Evolutionary conservation across 2,113 vertebrate genomes (phyloP).

Genomic region (Arothron firmamentum): DNA sequence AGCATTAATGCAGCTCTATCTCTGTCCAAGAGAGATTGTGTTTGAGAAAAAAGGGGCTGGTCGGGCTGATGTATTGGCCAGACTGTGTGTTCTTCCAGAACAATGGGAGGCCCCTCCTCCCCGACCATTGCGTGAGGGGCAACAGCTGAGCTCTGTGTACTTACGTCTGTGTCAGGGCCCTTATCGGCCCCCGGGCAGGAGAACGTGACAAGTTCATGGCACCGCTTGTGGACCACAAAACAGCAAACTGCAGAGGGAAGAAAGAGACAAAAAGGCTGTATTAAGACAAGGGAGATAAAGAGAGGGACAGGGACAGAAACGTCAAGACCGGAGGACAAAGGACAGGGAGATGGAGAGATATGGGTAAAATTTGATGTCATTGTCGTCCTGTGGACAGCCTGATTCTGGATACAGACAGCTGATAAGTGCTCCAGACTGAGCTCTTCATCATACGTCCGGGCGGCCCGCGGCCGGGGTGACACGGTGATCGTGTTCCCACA

Average conservation of each 20-base stretch:
- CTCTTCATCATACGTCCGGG: slow-evolving; percentile 47
- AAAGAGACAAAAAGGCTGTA: slow-evolving; percentile 32
- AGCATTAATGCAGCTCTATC: too few relatives aligned
- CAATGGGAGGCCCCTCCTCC: slow-evolving; percentile 17
- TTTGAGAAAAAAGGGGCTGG: neutral
- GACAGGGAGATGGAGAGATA: slow-evolving; percentile 15
- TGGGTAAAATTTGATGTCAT: slow-evolving; percentile 28
- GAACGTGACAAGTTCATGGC: slow-evolving; percentile 98
- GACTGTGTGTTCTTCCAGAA: neutral
- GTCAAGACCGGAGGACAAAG: neutral
- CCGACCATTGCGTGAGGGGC: slow-evolving; percentile 10
- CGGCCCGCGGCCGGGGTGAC: slow-evolving; percentile 30
- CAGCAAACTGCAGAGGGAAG: slow-evolving; percentile 85
- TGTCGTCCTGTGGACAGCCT: slow-evolving; percentile 14
- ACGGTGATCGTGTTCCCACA: neutral
- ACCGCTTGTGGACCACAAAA: slow-evolving; percentile 98
- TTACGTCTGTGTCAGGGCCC: slow-evolving; percentile 95
- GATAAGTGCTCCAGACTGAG: slow-evolving; percentile 25
- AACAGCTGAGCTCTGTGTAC: slow-evolving; percentile 68
- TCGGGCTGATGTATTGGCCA: neutral
- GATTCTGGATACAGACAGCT: slow-evolving; percentile 9
- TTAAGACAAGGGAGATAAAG: slow-evolving; percentile 15
- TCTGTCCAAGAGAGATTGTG: neutral
- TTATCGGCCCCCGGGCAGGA: slow-evolving; percentile 95
- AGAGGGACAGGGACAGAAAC: neutral